A percentile compares a stretch with the other conserved stretches of the same genome.
These are phyloP conservation scores for Atopsyche davidsoni DNA, from an alignment of 1,140 invertebrate species.

Conservation along the genomic window DNA sequence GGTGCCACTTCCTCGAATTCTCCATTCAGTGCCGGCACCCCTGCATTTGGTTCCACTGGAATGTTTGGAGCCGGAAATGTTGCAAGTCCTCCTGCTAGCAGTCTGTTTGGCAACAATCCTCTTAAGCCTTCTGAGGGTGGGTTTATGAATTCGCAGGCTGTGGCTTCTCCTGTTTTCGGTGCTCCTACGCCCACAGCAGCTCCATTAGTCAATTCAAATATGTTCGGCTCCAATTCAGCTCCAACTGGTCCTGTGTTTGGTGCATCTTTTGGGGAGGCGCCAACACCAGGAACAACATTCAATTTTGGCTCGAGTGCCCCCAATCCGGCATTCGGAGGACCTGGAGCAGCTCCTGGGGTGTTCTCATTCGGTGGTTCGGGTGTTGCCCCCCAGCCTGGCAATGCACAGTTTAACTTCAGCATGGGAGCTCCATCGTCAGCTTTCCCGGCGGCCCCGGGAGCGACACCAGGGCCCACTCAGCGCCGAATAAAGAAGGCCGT, in stretches of 20 bases:
- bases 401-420: slow-evolving; percentile 26
- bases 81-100: not conserved
- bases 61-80: slow-evolving; percentile 13
- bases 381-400: slow-evolving; percentile 3
- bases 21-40: not conserved
- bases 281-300: slow-evolving; percentile 15
- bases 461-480: slow-evolving; percentile 9
- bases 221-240: slow-evolving; percentile 12
- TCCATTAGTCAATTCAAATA: not conserved
- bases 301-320: slow-evolving; percentile 19
- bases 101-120: not conserved
- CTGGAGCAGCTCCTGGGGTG: slow-evolving; percentile 7
- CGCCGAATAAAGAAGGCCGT: slow-evolving; percentile 25
- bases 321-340: not conserved
- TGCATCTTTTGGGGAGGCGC: slow-evolving; percentile 22
- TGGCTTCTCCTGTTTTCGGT: slow-evolving; percentile 20
- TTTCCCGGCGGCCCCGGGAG: slow-evolving; percentile 11
- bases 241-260: slow-evolving; percentile 21
- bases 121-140: not conserved
- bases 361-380: slow-evolving; percentile 23
- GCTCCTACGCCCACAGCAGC: slow-evolving; percentile 6
- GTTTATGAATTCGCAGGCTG: slow-evolving; percentile 14
- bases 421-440: slow-evolving; percentile 23
- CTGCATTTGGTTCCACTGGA: slow-evolving; percentile 8
- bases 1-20: slow-evolving; percentile 3